Percentiles rank a stretch among this genome's conserved stretches.
phyloP scores from a whole-genome alignment of 2,113 vertebrate genomes.

The Sapajus apella region DNA sequence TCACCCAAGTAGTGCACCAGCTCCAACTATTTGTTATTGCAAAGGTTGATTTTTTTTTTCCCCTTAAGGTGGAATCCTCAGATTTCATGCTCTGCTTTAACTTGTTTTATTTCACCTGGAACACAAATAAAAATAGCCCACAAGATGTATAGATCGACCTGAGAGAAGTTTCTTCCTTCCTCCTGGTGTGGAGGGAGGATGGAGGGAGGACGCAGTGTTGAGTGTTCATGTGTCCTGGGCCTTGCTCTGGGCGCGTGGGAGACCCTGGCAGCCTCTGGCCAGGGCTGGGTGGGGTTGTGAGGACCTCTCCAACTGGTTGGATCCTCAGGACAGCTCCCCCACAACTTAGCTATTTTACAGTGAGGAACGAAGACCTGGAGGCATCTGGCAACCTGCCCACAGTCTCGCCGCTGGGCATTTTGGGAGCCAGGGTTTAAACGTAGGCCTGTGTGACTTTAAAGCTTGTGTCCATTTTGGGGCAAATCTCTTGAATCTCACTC shows the following conservation, averaged over 20 bases:
- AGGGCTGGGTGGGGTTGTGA: rapidly evolving
- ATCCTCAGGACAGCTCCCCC: background rate
- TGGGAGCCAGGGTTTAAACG: background rate
- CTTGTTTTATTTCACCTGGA: slow-evolving; percentile 86
- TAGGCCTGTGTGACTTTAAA: background rate
- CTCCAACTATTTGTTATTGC: slow-evolving; percentile 89
- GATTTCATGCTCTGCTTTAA: slow-evolving; percentile 87
- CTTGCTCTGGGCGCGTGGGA: background rate
- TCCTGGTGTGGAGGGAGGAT: background rate
- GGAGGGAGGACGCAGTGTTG: background rate
- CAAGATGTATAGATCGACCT: slow-evolving; percentile 51
- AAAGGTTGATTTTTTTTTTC: slow-evolving; percentile 83
- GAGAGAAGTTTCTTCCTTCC: background rate
- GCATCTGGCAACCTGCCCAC: background rate
- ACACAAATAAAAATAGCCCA: slow-evolving; percentile 83
- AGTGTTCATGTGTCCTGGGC: background rate
- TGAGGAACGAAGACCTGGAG: background rate
- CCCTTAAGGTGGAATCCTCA: slow-evolving; percentile 87
- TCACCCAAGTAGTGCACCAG: slow-evolving; percentile 82
- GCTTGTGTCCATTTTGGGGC: background rate
- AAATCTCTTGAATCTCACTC: background rate
- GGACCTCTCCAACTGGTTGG: background rate
- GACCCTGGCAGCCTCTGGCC: background rate
- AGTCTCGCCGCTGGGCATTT: background rate
- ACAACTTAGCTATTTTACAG: background rate